These are phyloP conservation scores for Drosophila trapezifrons DNA, from an alignment of 1,140 invertebrate species.

Conservation along the genomic window DNA sequence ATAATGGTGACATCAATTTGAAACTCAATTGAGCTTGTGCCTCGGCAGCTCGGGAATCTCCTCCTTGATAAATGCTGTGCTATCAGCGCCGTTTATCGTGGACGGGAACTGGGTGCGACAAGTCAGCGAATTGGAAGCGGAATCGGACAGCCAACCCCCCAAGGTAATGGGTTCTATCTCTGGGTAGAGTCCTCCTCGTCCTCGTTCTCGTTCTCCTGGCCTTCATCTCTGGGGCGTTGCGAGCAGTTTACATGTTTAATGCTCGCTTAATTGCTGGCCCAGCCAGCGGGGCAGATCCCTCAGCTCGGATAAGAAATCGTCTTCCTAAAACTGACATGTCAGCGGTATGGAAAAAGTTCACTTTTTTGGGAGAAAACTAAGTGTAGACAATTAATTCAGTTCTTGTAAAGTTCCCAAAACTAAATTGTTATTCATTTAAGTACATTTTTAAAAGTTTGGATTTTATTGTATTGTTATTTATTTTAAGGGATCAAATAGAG, in stretches of 20 bases:
- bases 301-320: conserved; percentile 39
- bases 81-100: conserved; percentile 80
- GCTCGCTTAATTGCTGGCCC: conserved; percentile 61
- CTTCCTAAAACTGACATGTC: conserved; percentile 28
- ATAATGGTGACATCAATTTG: conserved; percentile 84
- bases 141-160: conserved; percentile 22
- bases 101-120: conserved; percentile 73
- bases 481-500: no score
- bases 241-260: conserved; percentile 78
- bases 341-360: conserved; percentile 8
- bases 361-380: conserved; percentile 1
- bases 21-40: conserved; percentile 79
- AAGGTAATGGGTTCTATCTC: conserved; percentile 48
- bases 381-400: conserved; percentile 6
- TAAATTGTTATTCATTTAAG: not conserved
- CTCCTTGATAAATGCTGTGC: conserved; percentile 72
- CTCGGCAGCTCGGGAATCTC: conserved; percentile 12
- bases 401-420: not conserved
- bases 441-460: not conserved
- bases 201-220: conserved; percentile 6
- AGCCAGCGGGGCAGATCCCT: conserved; percentile 27
- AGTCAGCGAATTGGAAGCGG: conserved; percentile 76
- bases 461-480: no score
- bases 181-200: not conserved
- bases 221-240: conserved; percentile 67